Conservation (phyloP, 92 coral and sea anemone genomes). For the Siderastrea radians region DNA sequence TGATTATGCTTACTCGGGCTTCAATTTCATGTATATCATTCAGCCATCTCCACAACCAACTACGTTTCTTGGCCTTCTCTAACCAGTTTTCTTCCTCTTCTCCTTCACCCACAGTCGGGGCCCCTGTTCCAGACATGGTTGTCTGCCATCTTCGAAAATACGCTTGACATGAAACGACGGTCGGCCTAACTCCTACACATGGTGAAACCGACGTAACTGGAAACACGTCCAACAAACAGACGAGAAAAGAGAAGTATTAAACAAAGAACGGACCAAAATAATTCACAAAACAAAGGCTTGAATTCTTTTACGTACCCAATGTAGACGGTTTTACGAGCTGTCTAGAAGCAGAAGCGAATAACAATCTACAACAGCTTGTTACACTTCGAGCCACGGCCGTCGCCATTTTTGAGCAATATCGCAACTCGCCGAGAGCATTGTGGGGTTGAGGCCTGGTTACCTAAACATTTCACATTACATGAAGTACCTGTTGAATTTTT, state of each 20-base stretch:
- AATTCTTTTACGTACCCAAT: slow-evolving; percentile 1
- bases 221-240: not conserved
- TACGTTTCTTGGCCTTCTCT: slow-evolving; percentile 81
- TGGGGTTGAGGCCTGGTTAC: slow-evolving; percentile 43
- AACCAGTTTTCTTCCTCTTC: slow-evolving; percentile 76
- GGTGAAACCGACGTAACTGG: slow-evolving; percentile 21
- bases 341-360: slow-evolving; percentile 54
- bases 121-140: slow-evolving; percentile 52
- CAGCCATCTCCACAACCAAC: slow-evolving; percentile 90
- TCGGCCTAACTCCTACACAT: slow-evolving; percentile 13
- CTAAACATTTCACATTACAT: not conserved
- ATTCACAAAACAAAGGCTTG: not conserved
- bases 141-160: slow-evolving; percentile 84
- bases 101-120: slow-evolving; percentile 50
- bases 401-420: slow-evolving; percentile 82
- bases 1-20: slow-evolving; percentile 58
- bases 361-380: slow-evolving; percentile 58
- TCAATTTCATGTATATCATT: slow-evolving; percentile 89
- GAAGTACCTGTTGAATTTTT: not conserved
- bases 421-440: not conserved
- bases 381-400: slow-evolving; percentile 63
- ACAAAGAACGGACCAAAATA: not conserved
- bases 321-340: slow-evolving; percentile 25
- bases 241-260: not conserved
- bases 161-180: slow-evolving; percentile 52